Evolutionary conservation across 1,140 invertebrate species (phyloP), one percentile per base, ranked within the genome.

Genomic region (Penaeus vannamei): DNA sequence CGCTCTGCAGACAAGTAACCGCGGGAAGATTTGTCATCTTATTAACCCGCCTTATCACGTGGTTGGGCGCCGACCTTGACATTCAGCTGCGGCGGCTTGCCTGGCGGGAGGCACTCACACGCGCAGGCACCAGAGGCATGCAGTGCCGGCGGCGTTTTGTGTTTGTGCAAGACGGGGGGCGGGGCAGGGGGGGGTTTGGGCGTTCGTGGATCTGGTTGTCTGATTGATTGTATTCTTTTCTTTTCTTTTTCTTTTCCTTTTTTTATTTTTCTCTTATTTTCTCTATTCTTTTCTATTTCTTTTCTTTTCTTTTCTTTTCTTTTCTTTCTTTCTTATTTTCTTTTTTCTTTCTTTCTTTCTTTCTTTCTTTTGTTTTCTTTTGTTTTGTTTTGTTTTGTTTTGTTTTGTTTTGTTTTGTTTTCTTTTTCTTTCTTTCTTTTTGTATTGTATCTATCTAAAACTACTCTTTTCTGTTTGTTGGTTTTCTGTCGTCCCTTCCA

Each of bases 131-230:
- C 36, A 36, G 36, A 36, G 36, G 2, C 36, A 36, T 36, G 36
- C 32, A 36, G 76, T 79, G 76, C n/a, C 32, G 76, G 76, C 32
- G 76, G 76, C 32, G 76, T 26, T 80, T 26, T 80, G 36, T 42
- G 29, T 42, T 22, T 42, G 77, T 80, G 77, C n/a, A 53, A n/a
- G n/a, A n/a, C n/a, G n/a, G n/a, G n/a, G n/a, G n/a, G n/a, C n/a
- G n/a, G n/a, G n/a, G n/a, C n/a, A n/a, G n/a, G 77, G n/a, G 77
- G 42, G 77, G 42, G 77, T 80, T 22, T 36, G 77, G 42, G 36
- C 42, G 77, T 80, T 36, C 59, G 77, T 80, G 29, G 10, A 32
- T 42, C 29, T 42, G 29, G 10, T 36, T 42, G 32, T 42, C 77
- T 22, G 19, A 2, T 77, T 77, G n/a, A 20, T 77, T 20, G 19